phyloP scores from a whole-genome alignment of 2,797 vertebrate genomes.

The Silurus aristotelis region DNA sequence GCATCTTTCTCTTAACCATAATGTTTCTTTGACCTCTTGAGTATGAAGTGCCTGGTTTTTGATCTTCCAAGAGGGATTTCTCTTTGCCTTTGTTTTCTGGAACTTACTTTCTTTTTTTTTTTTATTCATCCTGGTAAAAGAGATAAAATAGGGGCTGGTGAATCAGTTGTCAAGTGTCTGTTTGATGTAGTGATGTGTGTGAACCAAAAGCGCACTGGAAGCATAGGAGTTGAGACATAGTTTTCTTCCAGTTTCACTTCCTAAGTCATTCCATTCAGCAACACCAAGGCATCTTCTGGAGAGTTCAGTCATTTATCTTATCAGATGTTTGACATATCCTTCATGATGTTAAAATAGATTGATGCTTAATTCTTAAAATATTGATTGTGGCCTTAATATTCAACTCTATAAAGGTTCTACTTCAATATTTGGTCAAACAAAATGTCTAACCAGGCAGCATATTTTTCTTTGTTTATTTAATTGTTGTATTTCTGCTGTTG shows the following conservation, averaged over 20 bases:
- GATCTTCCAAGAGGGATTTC: constrained; percentile 28
- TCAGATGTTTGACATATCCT: not conserved
- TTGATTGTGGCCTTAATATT: not conserved
- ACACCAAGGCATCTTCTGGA: not conserved
- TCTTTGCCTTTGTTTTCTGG: constrained; percentile 26
- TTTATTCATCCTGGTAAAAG: constrained; percentile 7
- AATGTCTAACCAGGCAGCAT: not conserved
- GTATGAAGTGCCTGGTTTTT: constrained; percentile 25
- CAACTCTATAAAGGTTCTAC: not conserved
- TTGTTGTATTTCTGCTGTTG: not conserved
- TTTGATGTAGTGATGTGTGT: constrained; percentile 25
- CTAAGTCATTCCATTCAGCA: not conserved
- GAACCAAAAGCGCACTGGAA: not conserved
- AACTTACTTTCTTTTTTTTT: not conserved
- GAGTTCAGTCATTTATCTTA: not conserved
- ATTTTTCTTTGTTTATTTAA: not conserved
- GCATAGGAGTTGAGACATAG: not conserved
- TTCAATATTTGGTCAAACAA: not conserved
- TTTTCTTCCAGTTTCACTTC: not conserved
- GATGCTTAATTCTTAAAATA: not conserved
- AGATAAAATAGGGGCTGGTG: constrained; percentile 18
- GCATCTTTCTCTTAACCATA: constrained; percentile 38
- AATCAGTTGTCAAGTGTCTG: constrained; percentile 2
- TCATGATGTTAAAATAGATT: not conserved
- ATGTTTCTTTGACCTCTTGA: constrained; percentile 39